Conservation (phyloP, 2,888 invertebrate species). For the Phania funesta region DNA sequence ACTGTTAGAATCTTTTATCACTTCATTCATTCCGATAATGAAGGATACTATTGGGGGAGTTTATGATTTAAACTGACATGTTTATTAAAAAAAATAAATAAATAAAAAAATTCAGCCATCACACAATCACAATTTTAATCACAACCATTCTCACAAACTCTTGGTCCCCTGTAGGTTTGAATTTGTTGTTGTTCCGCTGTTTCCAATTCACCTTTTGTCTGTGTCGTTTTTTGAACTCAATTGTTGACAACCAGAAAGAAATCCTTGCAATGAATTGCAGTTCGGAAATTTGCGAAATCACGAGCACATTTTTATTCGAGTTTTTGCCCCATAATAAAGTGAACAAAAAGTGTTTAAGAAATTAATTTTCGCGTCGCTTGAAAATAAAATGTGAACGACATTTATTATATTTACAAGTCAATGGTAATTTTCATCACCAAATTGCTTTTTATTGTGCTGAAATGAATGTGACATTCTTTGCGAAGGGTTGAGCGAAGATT, state of each 20-base stretch:
- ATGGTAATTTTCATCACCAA: conserved; percentile 61
- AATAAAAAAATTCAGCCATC: conserved; percentile 4
- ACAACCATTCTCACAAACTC: conserved; percentile 49
- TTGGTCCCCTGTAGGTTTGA: conserved; percentile 17
- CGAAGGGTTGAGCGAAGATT: conserved; percentile 25
- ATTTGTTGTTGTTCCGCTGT: conserved; percentile 23
- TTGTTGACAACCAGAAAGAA: not conserved
- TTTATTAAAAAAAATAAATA: conserved; percentile 37
- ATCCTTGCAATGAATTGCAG: conserved; percentile 47
- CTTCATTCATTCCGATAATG: conserved; percentile 33
- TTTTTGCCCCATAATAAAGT: conserved; percentile 42
- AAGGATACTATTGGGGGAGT: conserved; percentile 50
- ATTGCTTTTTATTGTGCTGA: conserved; percentile 54
- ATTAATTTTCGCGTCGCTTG: conserved; percentile 62
- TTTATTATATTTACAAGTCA: conserved; percentile 60
- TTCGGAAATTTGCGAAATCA: conserved; percentile 45
- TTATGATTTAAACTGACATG: conserved; percentile 59
- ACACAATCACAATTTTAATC: conserved; percentile 29
- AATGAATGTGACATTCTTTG: conserved; percentile 37
- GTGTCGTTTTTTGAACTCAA: conserved; percentile 12
- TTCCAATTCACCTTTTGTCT: conserved; percentile 32
- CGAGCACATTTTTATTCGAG: not conserved
- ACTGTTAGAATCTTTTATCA: not conserved
- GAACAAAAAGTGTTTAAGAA: conserved; percentile 63
- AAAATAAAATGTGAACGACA: conserved; percentile 50